Conservation (phyloP, 1,140 invertebrate genomes). For the Medauroidea extradentata region DNA sequence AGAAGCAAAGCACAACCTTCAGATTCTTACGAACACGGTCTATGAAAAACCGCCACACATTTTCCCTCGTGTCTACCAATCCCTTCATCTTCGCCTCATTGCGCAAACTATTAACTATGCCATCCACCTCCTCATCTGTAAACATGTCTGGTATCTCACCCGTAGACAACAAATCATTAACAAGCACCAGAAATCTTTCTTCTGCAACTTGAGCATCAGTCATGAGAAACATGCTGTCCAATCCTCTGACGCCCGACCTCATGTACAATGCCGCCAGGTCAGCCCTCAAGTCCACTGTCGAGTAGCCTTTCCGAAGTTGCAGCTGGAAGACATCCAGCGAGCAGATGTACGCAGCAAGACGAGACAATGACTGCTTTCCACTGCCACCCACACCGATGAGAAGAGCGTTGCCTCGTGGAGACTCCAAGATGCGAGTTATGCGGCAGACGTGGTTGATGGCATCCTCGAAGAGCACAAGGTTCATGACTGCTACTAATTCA, state of each 20-base stretch:
- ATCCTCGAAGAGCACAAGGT: constrained; percentile 93
- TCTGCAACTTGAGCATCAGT: constrained; percentile 90
- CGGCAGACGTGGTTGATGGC: constrained; percentile 84
- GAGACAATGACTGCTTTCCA: constrained; percentile 87
- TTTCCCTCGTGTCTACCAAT: constrained; percentile 80
- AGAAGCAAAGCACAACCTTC: constrained; percentile 87
- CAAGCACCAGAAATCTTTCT: constrained; percentile 85
- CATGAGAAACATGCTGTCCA: constrained; percentile 86
- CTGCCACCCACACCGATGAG: constrained; percentile 91
- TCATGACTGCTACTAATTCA: constrained; percentile 80
- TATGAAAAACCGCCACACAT: constrained; percentile 95
- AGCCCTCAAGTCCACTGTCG: constrained; percentile 50
- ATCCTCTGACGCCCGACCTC: constrained; percentile 82
- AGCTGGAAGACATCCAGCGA: constrained; percentile 88
- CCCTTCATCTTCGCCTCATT: constrained; percentile 84
- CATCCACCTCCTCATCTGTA: constrained; percentile 86
- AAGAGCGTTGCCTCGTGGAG: constrained; percentile 85
- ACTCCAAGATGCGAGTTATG: constrained; percentile 90
- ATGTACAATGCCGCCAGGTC: constrained; percentile 81
- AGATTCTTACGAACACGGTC: constrained; percentile 73
- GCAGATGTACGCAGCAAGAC: constrained; percentile 84
- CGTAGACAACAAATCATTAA: constrained; percentile 91
- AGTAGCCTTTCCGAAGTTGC: constrained; percentile 84
- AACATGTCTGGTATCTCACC: constrained; percentile 91
- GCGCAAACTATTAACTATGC: constrained; percentile 73